phyloP scores from a whole-genome alignment of 23 tunicate genomes.

The Clavelina lepadiformis region DNA sequence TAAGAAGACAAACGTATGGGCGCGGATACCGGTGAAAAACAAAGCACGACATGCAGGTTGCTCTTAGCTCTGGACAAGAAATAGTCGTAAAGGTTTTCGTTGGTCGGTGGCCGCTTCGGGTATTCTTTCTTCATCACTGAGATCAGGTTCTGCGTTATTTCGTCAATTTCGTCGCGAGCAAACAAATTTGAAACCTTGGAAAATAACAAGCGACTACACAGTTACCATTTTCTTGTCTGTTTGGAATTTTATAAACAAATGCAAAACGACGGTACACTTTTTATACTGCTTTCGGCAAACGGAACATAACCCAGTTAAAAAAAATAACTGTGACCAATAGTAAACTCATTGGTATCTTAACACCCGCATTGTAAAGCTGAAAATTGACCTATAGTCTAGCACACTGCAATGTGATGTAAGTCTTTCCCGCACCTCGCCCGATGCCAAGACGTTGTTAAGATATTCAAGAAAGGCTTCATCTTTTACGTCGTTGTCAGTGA shows the following conservation, averaged over 20 bases:
- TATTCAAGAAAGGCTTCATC: slow-evolving; percentile 94
- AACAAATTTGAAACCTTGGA: slow-evolving; percentile 77
- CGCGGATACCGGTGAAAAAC: slow-evolving; percentile 91
- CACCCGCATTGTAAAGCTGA: too few relatives aligned
- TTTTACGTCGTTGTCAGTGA: slow-evolving; percentile 93
- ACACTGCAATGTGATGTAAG: too few relatives aligned
- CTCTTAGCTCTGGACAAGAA: slow-evolving; percentile 71
- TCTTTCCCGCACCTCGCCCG: slow-evolving; percentile 61
- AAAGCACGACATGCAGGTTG: slow-evolving; percentile 81
- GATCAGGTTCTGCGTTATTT: slow-evolving; percentile 66
- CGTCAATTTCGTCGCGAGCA: slow-evolving; percentile 92
- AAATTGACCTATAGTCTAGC: too few relatives aligned
- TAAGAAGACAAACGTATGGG: neutral
- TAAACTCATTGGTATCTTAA: neutral
- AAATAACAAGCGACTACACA: too few relatives aligned
- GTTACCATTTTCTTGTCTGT: too few relatives aligned
- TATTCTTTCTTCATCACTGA: slow-evolving; percentile 88
- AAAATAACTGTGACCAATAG: neutral
- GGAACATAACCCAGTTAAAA: too few relatives aligned
- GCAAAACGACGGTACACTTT: too few relatives aligned
- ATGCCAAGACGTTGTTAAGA: slow-evolving; percentile 88
- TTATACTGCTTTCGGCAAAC: too few relatives aligned
- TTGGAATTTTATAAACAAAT: too few relatives aligned
- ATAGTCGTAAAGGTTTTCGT: slow-evolving; percentile 88
- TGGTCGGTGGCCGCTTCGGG: slow-evolving; percentile 79